Base-by-base conservation (phyloP, 1,140 invertebrate species). In the Ceratina calcarata region DNA sequence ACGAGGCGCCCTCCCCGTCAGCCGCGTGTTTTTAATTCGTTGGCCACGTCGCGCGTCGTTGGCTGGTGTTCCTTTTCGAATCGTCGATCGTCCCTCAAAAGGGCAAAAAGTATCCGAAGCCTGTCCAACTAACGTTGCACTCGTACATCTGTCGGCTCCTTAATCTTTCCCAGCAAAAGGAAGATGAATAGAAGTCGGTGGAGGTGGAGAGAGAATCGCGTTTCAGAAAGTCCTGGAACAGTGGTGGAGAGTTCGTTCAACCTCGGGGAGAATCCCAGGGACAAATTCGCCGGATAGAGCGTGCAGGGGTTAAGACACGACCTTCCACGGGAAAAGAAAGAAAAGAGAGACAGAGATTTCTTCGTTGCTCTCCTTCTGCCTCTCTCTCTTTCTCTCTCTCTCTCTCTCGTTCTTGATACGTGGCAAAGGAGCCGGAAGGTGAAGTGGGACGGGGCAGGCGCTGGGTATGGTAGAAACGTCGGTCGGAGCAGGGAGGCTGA, bases 251-350 rank as follows among this genome's bases (percentile, higher is more conserved):
- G 86, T 87, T 89, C 85, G 76, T 89, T 88, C 85, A 87, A 87
- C 86, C 80, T 81, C 67, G 58, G 78, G 49, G 78, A 70, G 62
- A 77, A 87, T 88, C 79, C 84, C 76, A 85, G 83, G 81, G 83
- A 84, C 84, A 79, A 87, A 82, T 83, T 83, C 84, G 66, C 83
- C 80, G 80, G 78, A 78, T 66, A 80, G 76, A 82, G 64, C 62
- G 80, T 69, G 87, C 82, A 83, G 82, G 87, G 86, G 79, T 88
- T 89, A 82, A 86, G 80, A 87, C 79, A 86, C 85, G 82, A 83
- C 85, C 86, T 85, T 85, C 82, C 82, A 82, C 37, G 84, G 67
- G 66, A 69, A 75, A 86, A 78, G 81, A 58, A 79, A 62, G 51
- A 66, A 51, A 24, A 58, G 24, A 6, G 3, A 49, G 70, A 61